Conservation (phyloP, 2,113 vertebrate genomes). For the Neolamprologus kungweensis region DNA sequence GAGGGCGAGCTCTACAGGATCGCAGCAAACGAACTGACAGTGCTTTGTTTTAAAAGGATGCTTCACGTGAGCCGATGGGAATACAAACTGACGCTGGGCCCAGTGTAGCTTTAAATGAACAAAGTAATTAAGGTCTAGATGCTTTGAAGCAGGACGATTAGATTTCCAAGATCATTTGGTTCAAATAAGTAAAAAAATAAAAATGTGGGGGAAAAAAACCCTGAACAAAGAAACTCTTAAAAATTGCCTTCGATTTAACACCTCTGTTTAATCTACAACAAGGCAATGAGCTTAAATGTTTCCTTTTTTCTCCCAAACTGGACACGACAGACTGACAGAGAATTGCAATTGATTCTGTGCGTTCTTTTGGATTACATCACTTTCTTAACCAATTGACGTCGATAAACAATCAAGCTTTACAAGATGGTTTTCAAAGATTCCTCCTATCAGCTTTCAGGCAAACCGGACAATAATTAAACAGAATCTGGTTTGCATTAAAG, state of each 20-base stretch:
- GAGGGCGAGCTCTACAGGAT: neutral
- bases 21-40: neutral
- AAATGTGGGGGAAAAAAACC: accelerated
- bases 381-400: neutral
- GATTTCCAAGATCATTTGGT: neutral
- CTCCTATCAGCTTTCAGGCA: neutral
- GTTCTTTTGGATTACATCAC: neutral
- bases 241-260: neutral
- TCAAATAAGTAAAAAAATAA: neutral
- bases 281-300: neutral
- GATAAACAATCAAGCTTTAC: neutral
- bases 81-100: neutral
- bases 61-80: neutral
- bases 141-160: neutral
- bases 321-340: neutral
- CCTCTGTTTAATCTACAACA: neutral
- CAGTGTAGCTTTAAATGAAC: neutral
- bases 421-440: neutral
- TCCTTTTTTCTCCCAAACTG: neutral
- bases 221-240: neutral
- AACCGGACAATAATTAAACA: neutral
- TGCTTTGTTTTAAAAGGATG: neutral
- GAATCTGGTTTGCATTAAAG: neutral
- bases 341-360: neutral
- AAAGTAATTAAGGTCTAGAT: neutral